Base-by-base conservation (phyloP, 2,888 invertebrate genomes). In the Nezara viridula region DNA sequence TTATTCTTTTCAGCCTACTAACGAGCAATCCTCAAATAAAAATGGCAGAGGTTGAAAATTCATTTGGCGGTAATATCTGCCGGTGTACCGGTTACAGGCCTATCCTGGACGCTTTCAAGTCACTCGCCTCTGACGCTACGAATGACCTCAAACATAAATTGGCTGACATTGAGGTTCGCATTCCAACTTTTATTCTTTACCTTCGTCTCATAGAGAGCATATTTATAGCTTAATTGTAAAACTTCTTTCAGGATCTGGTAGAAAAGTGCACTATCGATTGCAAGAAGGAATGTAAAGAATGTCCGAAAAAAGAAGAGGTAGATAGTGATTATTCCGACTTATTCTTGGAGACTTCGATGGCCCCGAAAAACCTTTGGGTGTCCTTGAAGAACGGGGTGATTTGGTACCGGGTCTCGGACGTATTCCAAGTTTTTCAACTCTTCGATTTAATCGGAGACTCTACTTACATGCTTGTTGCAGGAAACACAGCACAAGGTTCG, bases 51-150 rank as follows among this genome's bases (percentile, higher is more conserved):
- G 94, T 96, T 21, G 96, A 96, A 92, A 94, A 96, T 91, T 94
- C 95, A 0, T 95, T 96, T 91, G 95, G 95, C 12, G 95, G 96
- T 87, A 96, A 96, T 91, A 94, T 96, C 24, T 96, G 96, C 91
- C 93, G 96, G 89, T 96, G 96, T 91, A 96, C 96, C 0, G 97
- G 96, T 0, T 97, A 96, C 92, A 89, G 96, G 7, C 94, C 96
- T 0, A 97, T 97, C 90, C 93, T 96, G 86, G 96, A 97, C 92
- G 95, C 96, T 4, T 96, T 97, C 92, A 97, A 96, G 92, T 95
- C 96, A 2, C 95, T 96, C 91, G 95, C 96, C 91, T 94, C 94
- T 10, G 90, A 91, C 85, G 89, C 90, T 19, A 93, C 94, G 16
- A 93, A 94, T 86, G 32, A 90, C 16, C 81, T 90, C 37, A 77